Base-by-base conservation (phyloP, 2,888 invertebrate genomes). In the Omphaloscelis lunosa region DNA sequence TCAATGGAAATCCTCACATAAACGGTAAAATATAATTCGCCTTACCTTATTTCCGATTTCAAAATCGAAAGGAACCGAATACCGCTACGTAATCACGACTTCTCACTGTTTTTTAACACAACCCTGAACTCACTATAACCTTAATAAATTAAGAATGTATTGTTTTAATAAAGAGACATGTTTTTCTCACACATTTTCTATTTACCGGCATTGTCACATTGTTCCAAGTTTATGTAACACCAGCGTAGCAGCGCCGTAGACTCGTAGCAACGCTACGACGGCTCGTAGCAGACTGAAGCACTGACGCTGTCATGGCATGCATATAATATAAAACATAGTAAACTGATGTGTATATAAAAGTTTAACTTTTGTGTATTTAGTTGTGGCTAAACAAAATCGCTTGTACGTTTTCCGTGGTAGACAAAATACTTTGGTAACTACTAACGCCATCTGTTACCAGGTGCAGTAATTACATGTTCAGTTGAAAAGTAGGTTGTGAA, bases 251-350 rank as follows among this genome's bases (percentile, higher is more conserved):
- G 71, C 77, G 66, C 71, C 89, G 86, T 79, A 76, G 86, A 88
- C 67, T 79, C 91, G 93, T 91, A 88, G 79, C 85, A 80, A 77
- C 92, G 91, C 93, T 93, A 93, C 93, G 93, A 87, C 61, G 74
- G 89, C 85, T 90, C 92, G 93, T 93, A 93, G 93, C 93, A 67
- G 85, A 93, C 93, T 93, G 93, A 79, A 82, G 70, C 83, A 85
- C 85, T 85, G 79, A 66, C 75, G 72, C 53, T 70, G 12, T 67
- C 58, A n/a, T 75, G 51, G 67, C 73, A 72, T 61, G 78, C 68
- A 72, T 62, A 76, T 77, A 63, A 66, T 59, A 63, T 75, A 77
- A 8, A 77, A 70, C 71, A 77, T 66, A 79, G 51, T 59, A 73
- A n/a, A 74, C 59, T 77, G 77, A 72, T 71, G 12, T 63, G 59